Percentiles rank a stretch among this genome's conserved stretches.
These are phyloP conservation scores for Tarsius wallacei DNA, from an alignment of 2,797 vertebrate species.

Conservation along the genomic window DNA sequence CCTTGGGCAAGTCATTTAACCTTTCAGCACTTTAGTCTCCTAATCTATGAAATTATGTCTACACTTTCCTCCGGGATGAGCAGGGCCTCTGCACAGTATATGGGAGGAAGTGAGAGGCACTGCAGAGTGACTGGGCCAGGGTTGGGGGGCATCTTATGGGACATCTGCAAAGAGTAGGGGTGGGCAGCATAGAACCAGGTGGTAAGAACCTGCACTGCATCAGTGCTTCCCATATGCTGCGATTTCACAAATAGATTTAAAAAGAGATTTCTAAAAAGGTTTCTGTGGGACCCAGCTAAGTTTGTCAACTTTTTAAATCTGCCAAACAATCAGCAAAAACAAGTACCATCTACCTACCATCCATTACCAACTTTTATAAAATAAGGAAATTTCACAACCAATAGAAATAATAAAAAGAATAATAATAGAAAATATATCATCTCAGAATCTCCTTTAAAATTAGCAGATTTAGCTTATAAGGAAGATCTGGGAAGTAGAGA, in stretches of 20 bases:
- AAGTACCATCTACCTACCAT: conserved; percentile 4
- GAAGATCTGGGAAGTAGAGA: background rate
- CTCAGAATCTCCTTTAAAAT: background rate
- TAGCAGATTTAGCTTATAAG: background rate
- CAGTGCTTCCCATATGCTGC: background rate
- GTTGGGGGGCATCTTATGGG: background rate
- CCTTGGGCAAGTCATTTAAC: background rate
- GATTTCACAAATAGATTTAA: background rate
- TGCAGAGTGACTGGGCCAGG: background rate
- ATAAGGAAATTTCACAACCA: background rate
- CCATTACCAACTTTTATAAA: background rate
- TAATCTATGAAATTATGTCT: too few species aligned
- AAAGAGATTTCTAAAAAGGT: background rate
- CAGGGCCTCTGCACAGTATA: background rate
- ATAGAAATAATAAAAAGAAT: background rate
- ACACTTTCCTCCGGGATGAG: background rate
- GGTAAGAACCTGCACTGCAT: background rate
- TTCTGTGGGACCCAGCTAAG: background rate
- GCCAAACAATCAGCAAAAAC: background rate
- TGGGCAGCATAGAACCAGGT: accelerated
- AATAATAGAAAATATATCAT: background rate
- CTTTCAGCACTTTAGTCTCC: background rate
- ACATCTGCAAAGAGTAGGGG: background rate
- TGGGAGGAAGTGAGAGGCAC: background rate
- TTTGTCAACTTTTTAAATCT: background rate